Evolutionary conservation across 2,888 invertebrate genomes (phyloP).

Genomic region (Sphaeridia pumilis): DNA sequence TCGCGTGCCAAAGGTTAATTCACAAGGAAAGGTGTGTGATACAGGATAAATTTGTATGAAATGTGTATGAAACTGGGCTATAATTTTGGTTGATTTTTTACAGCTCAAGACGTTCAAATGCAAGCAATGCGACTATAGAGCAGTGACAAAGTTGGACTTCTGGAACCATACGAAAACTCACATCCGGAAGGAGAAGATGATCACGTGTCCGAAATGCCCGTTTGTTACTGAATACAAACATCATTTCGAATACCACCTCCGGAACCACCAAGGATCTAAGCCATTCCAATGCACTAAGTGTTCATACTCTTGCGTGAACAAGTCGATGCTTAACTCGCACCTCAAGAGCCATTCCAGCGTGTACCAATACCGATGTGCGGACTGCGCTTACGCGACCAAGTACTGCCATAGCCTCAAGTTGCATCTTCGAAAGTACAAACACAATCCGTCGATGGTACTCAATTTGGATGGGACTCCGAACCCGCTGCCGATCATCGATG

Average conservation of each 20-base stretch:
- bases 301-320: slow-evolving; percentile 85
- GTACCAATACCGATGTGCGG: slow-evolving; percentile 83
- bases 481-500: slow-evolving; percentile 74
- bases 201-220: slow-evolving; percentile 82
- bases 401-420: slow-evolving; percentile 95
- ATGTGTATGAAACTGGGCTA: no score
- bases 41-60: no score
- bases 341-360: slow-evolving; percentile 50
- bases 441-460: slow-evolving; percentile 78
- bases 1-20: slow-evolving; percentile 52
- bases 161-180: slow-evolving; percentile 85
- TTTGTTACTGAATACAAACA: slow-evolving; percentile 99
- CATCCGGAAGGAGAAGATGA: slow-evolving; percentile 82
- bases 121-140: slow-evolving; percentile 77
- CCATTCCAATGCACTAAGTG: slow-evolving; percentile 89
- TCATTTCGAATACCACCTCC: slow-evolving; percentile 90
- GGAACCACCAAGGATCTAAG: slow-evolving; percentile 89
- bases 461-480: slow-evolving; percentile 82
- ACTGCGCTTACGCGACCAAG: slow-evolving; percentile 93
- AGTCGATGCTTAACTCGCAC: slow-evolving; percentile 90
- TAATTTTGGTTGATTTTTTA: slow-evolving; percentile 1
- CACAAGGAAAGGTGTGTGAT: slow-evolving; percentile 62
- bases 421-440: slow-evolving; percentile 82
- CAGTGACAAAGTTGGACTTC: slow-evolving; percentile 77
- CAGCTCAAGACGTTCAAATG: slow-evolving; percentile 69